Conservation (phyloP, 1,140 invertebrate species). For the Drosophila santomea region DNA sequence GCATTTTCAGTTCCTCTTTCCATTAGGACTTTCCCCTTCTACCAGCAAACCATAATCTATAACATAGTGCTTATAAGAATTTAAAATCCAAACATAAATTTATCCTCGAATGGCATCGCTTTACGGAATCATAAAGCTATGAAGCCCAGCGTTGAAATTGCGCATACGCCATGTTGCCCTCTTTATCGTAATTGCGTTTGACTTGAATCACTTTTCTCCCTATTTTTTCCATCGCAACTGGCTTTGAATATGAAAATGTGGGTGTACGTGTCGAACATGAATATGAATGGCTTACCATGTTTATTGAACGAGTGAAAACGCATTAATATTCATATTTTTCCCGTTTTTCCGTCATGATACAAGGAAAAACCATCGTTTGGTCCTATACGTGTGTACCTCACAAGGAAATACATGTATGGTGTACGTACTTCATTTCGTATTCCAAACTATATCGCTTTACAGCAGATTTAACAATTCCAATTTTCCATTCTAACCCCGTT, state of each 20-base stretch:
- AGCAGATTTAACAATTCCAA: conserved; percentile 35
- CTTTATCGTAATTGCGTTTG: conserved; percentile 21
- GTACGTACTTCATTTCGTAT: conserved; percentile 23
- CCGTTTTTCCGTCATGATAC: conserved; percentile 13
- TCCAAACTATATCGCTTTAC: conserved; percentile 22
- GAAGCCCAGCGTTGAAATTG: conserved; percentile 16
- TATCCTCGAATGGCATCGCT: too few relatives aligned
- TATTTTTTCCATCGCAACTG: conserved; percentile 12
- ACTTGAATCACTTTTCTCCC: conserved; percentile 2
- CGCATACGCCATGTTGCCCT: conserved; percentile 50
- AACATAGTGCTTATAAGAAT: neutral
- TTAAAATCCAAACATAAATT: neutral
- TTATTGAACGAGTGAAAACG: conserved; percentile 42
- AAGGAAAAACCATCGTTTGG: neutral
- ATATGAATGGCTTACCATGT: conserved; percentile 34
- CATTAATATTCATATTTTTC: conserved; percentile 63
- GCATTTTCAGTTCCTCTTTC: conserved; percentile 5
- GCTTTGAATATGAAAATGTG: conserved; percentile 15
- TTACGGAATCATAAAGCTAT: neutral
- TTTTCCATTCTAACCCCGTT: conserved; percentile 6
- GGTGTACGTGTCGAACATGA: conserved; percentile 27
- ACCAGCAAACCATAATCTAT: too few relatives aligned
- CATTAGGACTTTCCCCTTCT: too few relatives aligned
- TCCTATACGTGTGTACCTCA: neutral
- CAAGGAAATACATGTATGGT: neutral